A percentile compares a stretch with the other conserved stretches of the same genome.
Evolutionary conservation across 2,888 invertebrate genomes (phyloP).

Genomic region (Neoitamus cyanurus): DNA sequence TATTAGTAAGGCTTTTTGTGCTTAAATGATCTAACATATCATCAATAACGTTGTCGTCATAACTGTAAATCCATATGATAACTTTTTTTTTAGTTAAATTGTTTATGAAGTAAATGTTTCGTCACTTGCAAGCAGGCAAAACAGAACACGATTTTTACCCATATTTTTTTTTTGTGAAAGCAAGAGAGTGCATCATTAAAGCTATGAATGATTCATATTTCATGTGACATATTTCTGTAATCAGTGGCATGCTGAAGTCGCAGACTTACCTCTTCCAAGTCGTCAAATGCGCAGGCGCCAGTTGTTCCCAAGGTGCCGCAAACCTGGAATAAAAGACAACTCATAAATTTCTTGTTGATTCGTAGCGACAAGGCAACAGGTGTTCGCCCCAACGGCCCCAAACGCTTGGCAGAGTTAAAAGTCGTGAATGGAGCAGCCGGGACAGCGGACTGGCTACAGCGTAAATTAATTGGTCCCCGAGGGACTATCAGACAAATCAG

Average conservation of each 20-base stretch:
- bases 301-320: constrained; percentile 97
- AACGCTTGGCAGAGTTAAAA: not conserved
- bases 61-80: too few relatives aligned
- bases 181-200: not conserved
- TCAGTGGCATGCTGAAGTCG: constrained; percentile 44
- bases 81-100: too few relatives aligned
- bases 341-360: not conserved
- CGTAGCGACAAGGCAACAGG: constrained; percentile 34
- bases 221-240: not conserved
- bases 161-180: too few relatives aligned
- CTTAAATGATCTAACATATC: too few relatives aligned
- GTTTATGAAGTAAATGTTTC: too few relatives aligned
- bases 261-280: constrained; percentile 71
- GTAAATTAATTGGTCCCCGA: constrained; percentile 60
- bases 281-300: constrained; percentile 96
- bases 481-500: constrained; percentile 58
- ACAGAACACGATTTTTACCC: too few relatives aligned
- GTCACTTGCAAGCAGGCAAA: too few relatives aligned
- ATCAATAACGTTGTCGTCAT: too few relatives aligned
- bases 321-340: constrained; percentile 71
- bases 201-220: too few relatives aligned
- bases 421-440: constrained; percentile 15
- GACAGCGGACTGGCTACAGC: not conserved
- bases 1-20: too few relatives aligned
- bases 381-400: not conserved